These are phyloP conservation scores for Xerus rutilus DNA, from an alignment of 2,797 vertebrate species.

Conservation along the genomic window DNA sequence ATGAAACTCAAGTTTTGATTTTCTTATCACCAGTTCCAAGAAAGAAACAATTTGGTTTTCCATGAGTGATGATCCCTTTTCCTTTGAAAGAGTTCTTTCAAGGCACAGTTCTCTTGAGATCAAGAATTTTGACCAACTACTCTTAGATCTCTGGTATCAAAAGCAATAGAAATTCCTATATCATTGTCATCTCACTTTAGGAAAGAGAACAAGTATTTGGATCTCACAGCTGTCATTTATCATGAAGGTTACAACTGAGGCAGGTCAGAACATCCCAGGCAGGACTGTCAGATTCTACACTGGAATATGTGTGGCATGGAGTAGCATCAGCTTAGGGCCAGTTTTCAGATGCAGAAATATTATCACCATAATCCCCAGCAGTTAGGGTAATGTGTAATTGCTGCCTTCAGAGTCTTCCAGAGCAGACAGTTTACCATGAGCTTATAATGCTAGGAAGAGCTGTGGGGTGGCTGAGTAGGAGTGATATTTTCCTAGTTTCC, in stretches of 20 bases:
- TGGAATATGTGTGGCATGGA: not conserved
- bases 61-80: not conserved
- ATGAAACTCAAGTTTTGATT: not conserved
- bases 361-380: rapidly evolving
- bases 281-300: not conserved
- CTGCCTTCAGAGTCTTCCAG: slow-evolving; percentile 54
- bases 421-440: not conserved
- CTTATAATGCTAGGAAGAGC: not conserved
- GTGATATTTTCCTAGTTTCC: not conserved
- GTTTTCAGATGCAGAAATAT: not conserved
- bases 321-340: not conserved
- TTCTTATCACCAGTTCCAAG: not conserved
- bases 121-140: not conserved
- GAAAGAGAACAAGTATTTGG: not conserved
- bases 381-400: not conserved
- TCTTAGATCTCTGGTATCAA: slow-evolving; percentile 43
- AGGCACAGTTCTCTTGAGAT: not conserved
- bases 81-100: slow-evolving; percentile 46
- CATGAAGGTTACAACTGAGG: not conserved
- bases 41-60: not conserved
- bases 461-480: not conserved
- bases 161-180: not conserved
- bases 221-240: not conserved
- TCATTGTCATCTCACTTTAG: not conserved
- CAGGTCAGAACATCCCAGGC: not conserved